Base-by-base conservation (phyloP, 2,797 vertebrate species). In the Phalloptychus januarius region DNA sequence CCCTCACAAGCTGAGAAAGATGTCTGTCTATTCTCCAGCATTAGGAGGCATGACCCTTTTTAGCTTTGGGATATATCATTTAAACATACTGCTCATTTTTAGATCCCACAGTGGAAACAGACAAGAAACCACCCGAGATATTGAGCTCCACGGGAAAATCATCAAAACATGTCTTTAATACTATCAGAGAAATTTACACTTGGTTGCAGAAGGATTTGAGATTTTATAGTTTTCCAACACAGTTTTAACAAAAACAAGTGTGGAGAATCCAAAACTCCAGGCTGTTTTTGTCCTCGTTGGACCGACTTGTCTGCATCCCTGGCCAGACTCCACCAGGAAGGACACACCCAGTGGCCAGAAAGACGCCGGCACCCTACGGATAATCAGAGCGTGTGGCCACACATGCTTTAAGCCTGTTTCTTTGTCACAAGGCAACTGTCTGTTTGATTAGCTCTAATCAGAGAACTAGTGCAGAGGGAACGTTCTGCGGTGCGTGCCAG, bases 161-260 rank as follows among this genome's bases (percentile, higher is more conserved):
- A 7, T 38, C 16, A 7, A 23, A 65, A 65, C 28, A 18, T 20
- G 31, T 8, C 33, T 65, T 65, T 23, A 38, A 36, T 86, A 81
- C 89, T 85, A 86, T 87, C 83, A 85, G 76, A 84, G 78, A 67
- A 91, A 90, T 91, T 91, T 87, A 73, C 80, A 83, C 91, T 82
- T 91, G 86, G 87, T 93, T 89, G 91, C 31, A 36, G 67, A 48
- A 61, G 67, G 63, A 79, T 83, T 85, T 82, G 80, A 75, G 73
- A 77, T 69, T 65, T 71, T 45, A 69, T 76, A 25, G 76, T 61
- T 83, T 83, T 44, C 81, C 40, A 33, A 54, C 81, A 85, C 73
- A 58, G 79, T n/a, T 10, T 56, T 81, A 90, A 88, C 74, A 86
- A 86, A 91, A 71, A 75, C 45, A 69, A 54, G 61, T 44, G 75